These are phyloP conservation scores for Heliangelus exortis DNA, from an alignment of 2,797 vertebrate species.

Conservation along the genomic window DNA sequence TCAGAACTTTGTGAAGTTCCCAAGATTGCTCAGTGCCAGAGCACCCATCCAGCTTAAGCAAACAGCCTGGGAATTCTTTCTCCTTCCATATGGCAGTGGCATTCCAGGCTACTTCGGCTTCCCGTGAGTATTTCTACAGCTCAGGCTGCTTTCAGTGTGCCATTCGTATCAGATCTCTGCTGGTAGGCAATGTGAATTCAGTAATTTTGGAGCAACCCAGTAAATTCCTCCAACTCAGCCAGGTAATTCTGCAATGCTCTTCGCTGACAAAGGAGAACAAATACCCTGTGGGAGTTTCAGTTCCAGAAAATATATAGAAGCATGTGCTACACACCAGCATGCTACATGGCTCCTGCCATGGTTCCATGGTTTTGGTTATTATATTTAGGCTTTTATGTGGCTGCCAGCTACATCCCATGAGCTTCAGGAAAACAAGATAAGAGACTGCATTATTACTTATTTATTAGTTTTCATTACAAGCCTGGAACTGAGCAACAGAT, in stretches of 20 bases:
- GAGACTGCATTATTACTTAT: neutral
- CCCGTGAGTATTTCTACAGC: neutral
- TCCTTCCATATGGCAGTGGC: neutral
- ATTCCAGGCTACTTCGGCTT: neutral
- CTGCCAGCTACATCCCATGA: neutral
- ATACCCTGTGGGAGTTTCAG: neutral
- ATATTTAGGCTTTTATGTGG: neutral
- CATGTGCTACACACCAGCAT: neutral
- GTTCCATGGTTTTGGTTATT: neutral
- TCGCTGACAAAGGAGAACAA: neutral
- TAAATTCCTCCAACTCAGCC: neutral
- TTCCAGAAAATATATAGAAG: neutral
- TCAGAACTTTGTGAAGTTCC: conserved; percentile 25
- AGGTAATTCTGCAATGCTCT: neutral
- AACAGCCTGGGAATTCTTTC: conserved; percentile 8
- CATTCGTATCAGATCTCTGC: neutral
- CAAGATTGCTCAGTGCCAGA: neutral
- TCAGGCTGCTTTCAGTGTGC: neutral
- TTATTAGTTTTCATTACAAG: neutral
- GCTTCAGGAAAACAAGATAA: neutral
- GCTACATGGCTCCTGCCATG: neutral
- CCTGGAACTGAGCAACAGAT: neutral
- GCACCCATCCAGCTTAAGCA: neutral
- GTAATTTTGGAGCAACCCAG: neutral
- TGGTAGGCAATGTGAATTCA: neutral